Percentiles rank a stretch among this genome's conserved stretches.
Conservation (phyloP, 2,797 vertebrate species). For the Babyrousa celebensis region DNA sequence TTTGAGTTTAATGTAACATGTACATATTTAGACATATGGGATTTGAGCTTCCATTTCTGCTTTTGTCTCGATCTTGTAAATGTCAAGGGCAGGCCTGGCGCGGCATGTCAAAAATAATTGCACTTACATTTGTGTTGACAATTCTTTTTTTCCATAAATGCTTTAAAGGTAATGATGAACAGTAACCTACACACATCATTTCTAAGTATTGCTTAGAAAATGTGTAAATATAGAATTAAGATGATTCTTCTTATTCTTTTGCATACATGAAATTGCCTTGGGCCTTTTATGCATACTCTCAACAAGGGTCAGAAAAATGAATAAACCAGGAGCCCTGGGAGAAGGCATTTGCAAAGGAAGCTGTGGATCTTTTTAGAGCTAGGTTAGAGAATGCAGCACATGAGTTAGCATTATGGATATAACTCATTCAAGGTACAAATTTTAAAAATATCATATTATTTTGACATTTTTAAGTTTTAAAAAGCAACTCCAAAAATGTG, state of each 20-base stretch:
- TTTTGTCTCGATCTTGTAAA: neutral
- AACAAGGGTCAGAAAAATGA: neutral
- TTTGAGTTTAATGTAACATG: neutral
- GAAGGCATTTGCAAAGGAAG: neutral
- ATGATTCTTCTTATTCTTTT: neutral
- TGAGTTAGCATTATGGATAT: neutral
- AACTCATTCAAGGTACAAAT: neutral
- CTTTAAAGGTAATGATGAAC: neutral
- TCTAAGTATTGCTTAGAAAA: neutral
- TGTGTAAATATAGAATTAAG: constrained; percentile 18
- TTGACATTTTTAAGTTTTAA: neutral
- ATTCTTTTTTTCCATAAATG: neutral
- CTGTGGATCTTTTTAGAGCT: neutral
- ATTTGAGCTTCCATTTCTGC: neutral
- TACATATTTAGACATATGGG: neutral
- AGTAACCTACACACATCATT: neutral
- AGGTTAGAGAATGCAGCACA: neutral
- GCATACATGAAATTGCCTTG: neutral
- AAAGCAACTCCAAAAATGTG: neutral
- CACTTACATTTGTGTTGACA: neutral
- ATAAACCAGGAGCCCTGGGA: neutral
- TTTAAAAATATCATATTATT: constrained; percentile 3
- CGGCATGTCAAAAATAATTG: neutral
- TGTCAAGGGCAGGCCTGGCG: neutral
- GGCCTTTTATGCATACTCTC: neutral